Base-by-base conservation (phyloP, 2,113 vertebrate species). In the Panurus biarmicus region DNA sequence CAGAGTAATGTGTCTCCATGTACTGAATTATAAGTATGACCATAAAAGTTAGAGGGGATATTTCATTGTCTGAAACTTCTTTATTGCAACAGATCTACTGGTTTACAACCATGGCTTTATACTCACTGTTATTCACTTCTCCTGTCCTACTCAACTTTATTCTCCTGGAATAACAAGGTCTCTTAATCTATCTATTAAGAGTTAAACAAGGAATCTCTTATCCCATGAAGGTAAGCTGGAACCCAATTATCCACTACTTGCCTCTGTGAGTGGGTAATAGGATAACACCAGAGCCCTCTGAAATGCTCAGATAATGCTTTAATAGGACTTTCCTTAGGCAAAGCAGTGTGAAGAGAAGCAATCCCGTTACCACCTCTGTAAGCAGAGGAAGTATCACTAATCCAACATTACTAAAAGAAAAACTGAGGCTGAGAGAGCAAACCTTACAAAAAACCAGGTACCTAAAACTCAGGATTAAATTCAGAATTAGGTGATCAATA, bases 131-230 rank as follows among this genome's bases (percentile, higher is more conserved):
- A 86, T 48, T 94, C 93, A 90, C 62, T 75, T 85, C 79, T 73
- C 47, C 71, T 79, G 58, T 56, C 70, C 79, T 93, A n/a, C 18
- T 22, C 76, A 75, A 77, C 90, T 93, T 94, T 69, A 75, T 90
- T 87, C 64, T 81, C 35, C 53, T 42, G 40, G 36, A 94, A 36
- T 79, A 95, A 93, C 84, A 82, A 91, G 85, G 70, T 47, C 47
- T 83, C 62, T 78, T 87, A 91, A 94, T 96, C 89, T 90, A 92
- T 69, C 85, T 54, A 48, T 64, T 87, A 87, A 33, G 80, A 91
- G 31, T 83, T 77, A 88, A 95, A 93, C 11, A n/a, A 95, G 84
- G 83, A 81, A 83, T 83, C 69, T 94, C 73, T 91, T 87, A 85
- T 74, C 60, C 94, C 94, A 86, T 36, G 54, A 89, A 85, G 54